These are phyloP conservation scores for Spongilla lacustris DNA, from an alignment of 37 sponge, comb jelly and placozoan species.

Conservation along the genomic window DNA sequence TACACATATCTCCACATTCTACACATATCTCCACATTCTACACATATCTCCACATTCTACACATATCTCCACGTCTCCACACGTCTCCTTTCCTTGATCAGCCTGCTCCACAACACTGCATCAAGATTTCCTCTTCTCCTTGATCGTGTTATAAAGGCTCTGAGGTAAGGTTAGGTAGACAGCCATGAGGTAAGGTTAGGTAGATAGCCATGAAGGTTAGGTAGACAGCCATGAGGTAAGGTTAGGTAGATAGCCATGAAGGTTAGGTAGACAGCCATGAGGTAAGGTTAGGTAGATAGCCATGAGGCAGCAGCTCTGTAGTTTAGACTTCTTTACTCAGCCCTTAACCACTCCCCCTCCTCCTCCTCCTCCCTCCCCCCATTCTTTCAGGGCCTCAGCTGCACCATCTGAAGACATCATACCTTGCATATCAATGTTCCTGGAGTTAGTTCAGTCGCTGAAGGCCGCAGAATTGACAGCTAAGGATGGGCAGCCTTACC, in stretches of 20 bases:
- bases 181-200: not conserved
- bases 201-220: no score
- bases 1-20: no score
- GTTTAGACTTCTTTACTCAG: no score
- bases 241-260: no score
- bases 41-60: no score
- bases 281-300: no score
- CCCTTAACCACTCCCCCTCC: not conserved
- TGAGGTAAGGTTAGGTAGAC: constrained; percentile 30
- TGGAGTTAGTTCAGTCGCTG: constrained; percentile 36
- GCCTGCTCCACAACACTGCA: constrained; percentile 43
- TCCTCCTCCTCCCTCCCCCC: not conserved
- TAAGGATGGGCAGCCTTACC: constrained; percentile 4
- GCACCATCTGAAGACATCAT: constrained; percentile 24
- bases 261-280: not conserved
- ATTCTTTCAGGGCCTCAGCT: not conserved
- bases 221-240: not conserved
- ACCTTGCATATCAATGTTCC: constrained; percentile 50
- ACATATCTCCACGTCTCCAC: no score
- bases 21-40: no score
- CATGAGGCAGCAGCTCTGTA: no score
- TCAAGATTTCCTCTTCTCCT: constrained; percentile 47
- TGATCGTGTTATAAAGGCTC: constrained; percentile 35
- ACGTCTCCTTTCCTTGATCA: not conserved
- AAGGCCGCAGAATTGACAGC: not conserved